Evolutionary conservation across 2,888 invertebrate genomes (phyloP).

Genomic region (Ptychoptera albimana): DNA sequence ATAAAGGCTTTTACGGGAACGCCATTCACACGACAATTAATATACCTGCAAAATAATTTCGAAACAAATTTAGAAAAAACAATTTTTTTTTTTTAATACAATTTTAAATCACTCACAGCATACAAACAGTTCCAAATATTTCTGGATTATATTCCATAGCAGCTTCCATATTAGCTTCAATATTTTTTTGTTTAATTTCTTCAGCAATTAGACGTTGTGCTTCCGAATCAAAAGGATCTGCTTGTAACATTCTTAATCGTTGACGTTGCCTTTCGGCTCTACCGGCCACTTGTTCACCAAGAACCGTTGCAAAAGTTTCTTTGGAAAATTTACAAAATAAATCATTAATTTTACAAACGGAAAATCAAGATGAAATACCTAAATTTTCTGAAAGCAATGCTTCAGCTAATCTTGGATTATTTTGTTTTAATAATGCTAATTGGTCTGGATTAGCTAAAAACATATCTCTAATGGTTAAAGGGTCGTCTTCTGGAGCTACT

Average conservation of each 20-base stretch:
- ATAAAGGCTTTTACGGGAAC: constrained; percentile 96
- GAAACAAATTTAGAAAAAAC: constrained; percentile 3
- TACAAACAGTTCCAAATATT: constrained; percentile 92
- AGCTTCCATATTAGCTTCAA: constrained; percentile 96
- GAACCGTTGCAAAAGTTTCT: constrained; percentile 64
- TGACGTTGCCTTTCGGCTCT: constrained; percentile 71
- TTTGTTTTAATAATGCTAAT: constrained; percentile 75
- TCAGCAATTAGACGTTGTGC: constrained; percentile 90
- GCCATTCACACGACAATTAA: constrained; percentile 93
- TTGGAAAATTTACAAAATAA: background rate
- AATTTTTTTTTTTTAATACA: background rate
- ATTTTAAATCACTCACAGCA: constrained; percentile 45
- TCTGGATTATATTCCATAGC: constrained; percentile 99
- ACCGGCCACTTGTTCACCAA: constrained; percentile 68
- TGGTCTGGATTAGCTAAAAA: constrained; percentile 82
- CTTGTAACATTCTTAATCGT: constrained; percentile 72
- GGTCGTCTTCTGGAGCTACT: constrained; percentile 55
- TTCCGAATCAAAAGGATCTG: constrained; percentile 91
- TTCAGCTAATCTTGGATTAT: constrained; percentile 84
- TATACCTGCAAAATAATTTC: constrained; percentile 37
- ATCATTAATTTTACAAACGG: background rate
- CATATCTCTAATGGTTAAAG: constrained; percentile 70
- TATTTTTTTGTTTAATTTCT: constrained; percentile 89
- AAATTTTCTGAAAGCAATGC: constrained; percentile 73
- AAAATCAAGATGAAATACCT: constrained; percentile 24